A percentile compares a stretch with the other conserved stretches of the same genome.
Evolutionary conservation across 2,797 vertebrate species (phyloP).

Genomic region (Hapalemur alaotrensis): DNA sequence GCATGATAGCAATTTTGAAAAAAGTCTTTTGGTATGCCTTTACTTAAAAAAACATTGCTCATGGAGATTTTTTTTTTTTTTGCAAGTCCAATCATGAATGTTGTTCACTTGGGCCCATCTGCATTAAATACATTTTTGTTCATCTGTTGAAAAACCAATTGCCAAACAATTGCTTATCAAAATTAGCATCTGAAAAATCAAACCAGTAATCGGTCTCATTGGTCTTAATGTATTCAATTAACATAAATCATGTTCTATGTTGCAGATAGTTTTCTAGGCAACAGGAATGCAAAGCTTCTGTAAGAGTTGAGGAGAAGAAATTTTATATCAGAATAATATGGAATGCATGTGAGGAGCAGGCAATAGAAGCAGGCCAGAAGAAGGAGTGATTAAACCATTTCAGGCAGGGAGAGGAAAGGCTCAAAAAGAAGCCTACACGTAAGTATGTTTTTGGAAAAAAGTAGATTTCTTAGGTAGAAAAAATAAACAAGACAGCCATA

Average conservation of each 20-base stretch:
- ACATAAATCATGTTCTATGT: not conserved
- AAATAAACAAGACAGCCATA: not conserved
- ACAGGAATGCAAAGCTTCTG: not conserved
- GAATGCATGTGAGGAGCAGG: not conserved
- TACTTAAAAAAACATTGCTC: not conserved
- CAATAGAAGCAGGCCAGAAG: not conserved
- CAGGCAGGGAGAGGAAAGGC: not conserved
- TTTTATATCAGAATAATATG: not conserved
- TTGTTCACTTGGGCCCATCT: not conserved
- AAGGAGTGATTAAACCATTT: not conserved
- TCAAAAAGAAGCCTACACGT: not conserved
- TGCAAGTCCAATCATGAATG: not conserved
- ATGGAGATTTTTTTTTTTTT: not conserved
- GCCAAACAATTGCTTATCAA: not conserved
- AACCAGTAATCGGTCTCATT: not conserved
- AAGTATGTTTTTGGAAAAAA: not conserved
- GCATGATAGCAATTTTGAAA: not conserved
- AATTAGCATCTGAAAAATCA: not conserved
- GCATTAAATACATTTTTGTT: not conserved
- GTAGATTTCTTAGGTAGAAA: not conserved
- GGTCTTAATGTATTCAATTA: not conserved
- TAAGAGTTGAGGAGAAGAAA: not conserved
- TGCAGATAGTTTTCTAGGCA: not conserved
- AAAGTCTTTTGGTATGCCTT: not conserved
- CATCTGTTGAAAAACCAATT: not conserved